Evolutionary conservation across 1,140 invertebrate genomes (phyloP).

Genomic region (Mylabris phalerata): DNA sequence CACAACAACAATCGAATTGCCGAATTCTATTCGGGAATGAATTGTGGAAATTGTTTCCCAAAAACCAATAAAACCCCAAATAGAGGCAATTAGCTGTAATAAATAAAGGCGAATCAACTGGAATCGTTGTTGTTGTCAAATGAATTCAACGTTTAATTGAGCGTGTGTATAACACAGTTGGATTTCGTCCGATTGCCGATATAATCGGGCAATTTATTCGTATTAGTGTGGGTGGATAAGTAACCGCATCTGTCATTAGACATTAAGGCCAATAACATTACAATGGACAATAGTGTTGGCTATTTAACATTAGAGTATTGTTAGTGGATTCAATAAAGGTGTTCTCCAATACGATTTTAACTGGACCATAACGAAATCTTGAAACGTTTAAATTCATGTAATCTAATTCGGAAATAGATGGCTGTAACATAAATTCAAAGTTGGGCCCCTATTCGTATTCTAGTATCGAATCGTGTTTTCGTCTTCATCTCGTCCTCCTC

Average conservation of each 20-base stretch:
- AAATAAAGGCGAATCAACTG: slow-evolving; percentile 16
- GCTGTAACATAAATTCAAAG: slow-evolving; percentile 34
- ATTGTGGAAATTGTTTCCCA: background rate
- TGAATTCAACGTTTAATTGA: slow-evolving; percentile 20
- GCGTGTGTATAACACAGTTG: slow-evolving; percentile 23
- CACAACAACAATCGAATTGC: background rate
- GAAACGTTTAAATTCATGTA: slow-evolving; percentile 41
- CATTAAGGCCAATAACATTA: slow-evolving; percentile 13
- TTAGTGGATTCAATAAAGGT: no score
- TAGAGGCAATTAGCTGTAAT: slow-evolving; percentile 12
- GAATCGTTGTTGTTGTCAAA: slow-evolving; percentile 17
- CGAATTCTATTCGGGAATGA: background rate
- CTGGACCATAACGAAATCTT: background rate
- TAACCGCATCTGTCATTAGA: slow-evolving; percentile 28
- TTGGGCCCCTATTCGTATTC: slow-evolving; percentile 10
- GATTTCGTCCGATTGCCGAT: background rate
- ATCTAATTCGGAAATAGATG: slow-evolving; percentile 40
- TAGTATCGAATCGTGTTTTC: background rate
- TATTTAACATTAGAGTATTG: no score
- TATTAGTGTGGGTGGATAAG: slow-evolving; percentile 24
- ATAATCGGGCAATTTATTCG: slow-evolving; percentile 26
- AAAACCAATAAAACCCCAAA: slow-evolving; percentile 6
- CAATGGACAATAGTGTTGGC: no score
- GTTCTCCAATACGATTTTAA: no score
- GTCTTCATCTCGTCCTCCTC: no score